Conservation (phyloP, 2,888 invertebrate genomes). For the Hedya salicella region DNA sequence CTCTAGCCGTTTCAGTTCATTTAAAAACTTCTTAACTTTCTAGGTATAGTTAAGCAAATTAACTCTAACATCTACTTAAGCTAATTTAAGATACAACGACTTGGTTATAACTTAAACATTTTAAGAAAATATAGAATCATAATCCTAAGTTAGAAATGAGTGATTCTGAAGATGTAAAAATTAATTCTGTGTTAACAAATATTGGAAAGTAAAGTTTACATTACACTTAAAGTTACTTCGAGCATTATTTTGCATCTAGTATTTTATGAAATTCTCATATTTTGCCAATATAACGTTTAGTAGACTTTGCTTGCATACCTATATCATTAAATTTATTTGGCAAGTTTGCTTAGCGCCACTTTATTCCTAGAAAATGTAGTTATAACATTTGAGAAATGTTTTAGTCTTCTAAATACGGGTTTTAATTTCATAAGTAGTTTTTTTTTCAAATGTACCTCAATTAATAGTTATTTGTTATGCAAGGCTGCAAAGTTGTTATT, state of each 20-base stretch:
- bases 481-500: too few species aligned
- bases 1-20: background rate
- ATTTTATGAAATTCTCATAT: constrained; percentile 7
- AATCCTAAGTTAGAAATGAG: constrained; percentile 1
- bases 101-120: background rate
- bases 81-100: constrained; percentile 11
- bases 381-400: too few species aligned
- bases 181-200: background rate
- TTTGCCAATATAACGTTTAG: constrained; percentile 1
- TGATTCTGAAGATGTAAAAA: background rate
- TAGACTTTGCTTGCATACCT: constrained; percentile 2
- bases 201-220: background rate
- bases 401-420: too few species aligned
- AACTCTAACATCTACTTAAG: constrained; percentile 11
- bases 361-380: too few species aligned
- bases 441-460: too few species aligned
- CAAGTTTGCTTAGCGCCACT: background rate
- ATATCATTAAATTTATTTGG: background rate
- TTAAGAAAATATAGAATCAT: background rate
- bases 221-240: constrained; percentile 8
- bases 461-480: too few species aligned
- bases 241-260: background rate
- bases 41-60: constrained; percentile 6
- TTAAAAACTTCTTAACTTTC: constrained; percentile 25
- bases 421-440: too few species aligned